These are phyloP conservation scores for Dione vanillae DNA, from an alignment of 2,888 invertebrate species.

Conservation along the genomic window DNA sequence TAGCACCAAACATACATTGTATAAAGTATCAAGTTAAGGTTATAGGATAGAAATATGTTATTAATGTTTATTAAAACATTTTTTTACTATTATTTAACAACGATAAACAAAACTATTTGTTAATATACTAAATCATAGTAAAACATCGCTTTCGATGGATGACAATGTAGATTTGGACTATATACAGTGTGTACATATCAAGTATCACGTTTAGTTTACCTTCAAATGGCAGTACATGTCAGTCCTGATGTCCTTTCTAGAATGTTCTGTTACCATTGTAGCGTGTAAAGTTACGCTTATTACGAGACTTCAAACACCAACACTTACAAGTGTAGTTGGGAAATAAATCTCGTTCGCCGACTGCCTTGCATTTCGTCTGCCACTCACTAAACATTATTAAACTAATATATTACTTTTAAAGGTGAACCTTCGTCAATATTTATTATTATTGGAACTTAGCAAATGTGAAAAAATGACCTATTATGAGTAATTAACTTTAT, in stretches of 20 bases:
- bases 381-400: background rate
- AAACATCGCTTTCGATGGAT: background rate
- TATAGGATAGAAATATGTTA: too few species aligned
- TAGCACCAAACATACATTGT: too few species aligned
- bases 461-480: background rate
- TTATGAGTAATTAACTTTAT: background rate
- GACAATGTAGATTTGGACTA: constrained; percentile 20
- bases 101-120: background rate
- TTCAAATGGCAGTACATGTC: constrained; percentile 40
- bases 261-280: constrained; percentile 24
- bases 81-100: too few species aligned
- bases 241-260: constrained; percentile 37
- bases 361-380: background rate
- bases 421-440: background rate
- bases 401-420: background rate
- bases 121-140: background rate
- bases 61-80: too few species aligned
- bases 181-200: constrained; percentile 24
- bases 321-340: constrained; percentile 9
- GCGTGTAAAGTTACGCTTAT: constrained; percentile 26
- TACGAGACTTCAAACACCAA: constrained; percentile 3
- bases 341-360: constrained; percentile 14
- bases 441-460: background rate
- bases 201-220: constrained; percentile 36
- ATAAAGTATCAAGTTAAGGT: too few species aligned